These are phyloP conservation scores for Scaptodrosophila lebanonensis DNA, from an alignment of 1,140 invertebrate genomes.

Conservation along the genomic window DNA sequence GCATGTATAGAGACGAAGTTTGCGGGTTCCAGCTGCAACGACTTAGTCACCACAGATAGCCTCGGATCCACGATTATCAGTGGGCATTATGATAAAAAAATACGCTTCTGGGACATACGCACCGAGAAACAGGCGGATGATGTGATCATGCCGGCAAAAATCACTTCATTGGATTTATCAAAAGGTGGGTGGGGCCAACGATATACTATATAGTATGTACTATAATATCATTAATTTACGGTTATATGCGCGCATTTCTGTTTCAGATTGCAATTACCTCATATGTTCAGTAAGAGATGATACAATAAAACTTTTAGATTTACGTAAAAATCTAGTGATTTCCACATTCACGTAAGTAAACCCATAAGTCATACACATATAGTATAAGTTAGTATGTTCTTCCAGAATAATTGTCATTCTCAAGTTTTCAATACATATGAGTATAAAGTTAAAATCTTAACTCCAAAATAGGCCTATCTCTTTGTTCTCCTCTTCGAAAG, in stretches of 20 bases:
- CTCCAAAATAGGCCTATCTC: too few species aligned
- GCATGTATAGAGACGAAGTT: slow-evolving; percentile 97
- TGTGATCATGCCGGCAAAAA: slow-evolving; percentile 92
- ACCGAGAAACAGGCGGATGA: slow-evolving; percentile 88
- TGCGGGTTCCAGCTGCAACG: slow-evolving; percentile 97
- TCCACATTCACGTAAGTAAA: slow-evolving; percentile 89
- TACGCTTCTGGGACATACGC: slow-evolving; percentile 97
- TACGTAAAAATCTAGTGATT: slow-evolving; percentile 94
- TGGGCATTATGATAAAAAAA: slow-evolving; percentile 97
- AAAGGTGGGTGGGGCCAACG: slow-evolving; percentile 82
- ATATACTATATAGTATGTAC: neutral
- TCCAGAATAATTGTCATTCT: too few species aligned
- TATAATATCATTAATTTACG: neutral
- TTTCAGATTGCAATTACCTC: slow-evolving; percentile 90
- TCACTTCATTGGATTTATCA: slow-evolving; percentile 96
- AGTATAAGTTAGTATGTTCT: too few species aligned
- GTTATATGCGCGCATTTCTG: too few species aligned
- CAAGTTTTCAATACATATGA: too few species aligned
- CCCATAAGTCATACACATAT: too few species aligned
- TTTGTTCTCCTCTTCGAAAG: too few species aligned
- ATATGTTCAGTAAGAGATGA: slow-evolving; percentile 96
- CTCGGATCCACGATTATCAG: slow-evolving; percentile 95
- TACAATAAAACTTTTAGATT: slow-evolving; percentile 94
- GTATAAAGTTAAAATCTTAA: neutral
- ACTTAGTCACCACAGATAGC: slow-evolving; percentile 92